A percentile compares a stretch with the other conserved stretches of the same genome.
Conservation (phyloP, 2,797 vertebrate genomes). For the Propithecus deckenii region DNA sequence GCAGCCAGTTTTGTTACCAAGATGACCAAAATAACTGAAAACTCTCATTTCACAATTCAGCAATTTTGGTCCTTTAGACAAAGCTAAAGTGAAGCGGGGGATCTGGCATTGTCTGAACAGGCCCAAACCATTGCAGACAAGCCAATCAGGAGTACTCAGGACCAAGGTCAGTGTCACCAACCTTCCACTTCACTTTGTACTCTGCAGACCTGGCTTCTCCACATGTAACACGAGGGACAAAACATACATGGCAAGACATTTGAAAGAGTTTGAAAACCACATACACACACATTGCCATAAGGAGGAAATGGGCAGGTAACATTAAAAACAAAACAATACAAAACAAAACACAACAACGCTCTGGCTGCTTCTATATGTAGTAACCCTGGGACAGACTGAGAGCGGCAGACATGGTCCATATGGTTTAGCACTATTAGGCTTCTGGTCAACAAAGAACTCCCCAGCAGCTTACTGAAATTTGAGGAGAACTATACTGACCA, state of each 20-base stretch:
- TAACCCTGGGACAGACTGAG: background rate
- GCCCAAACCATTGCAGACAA: background rate
- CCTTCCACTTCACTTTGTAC: conserved; percentile 51
- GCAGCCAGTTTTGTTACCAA: background rate
- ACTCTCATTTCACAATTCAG: background rate
- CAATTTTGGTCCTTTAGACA: conserved; percentile 1
- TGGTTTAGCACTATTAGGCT: background rate
- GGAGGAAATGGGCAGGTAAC: conserved; percentile 57
- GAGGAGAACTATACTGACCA: background rate
- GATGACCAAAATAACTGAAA: conserved; percentile 7
- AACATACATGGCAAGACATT: conserved; percentile 49
- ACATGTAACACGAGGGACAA: conserved; percentile 53
- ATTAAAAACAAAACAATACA: conserved; percentile 19
- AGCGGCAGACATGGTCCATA: accelerated
- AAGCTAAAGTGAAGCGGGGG: conserved; percentile 41
- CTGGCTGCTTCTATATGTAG: background rate
- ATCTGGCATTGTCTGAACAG: background rate
- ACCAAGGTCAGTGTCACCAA: background rate
- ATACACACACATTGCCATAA: background rate
- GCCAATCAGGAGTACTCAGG: background rate
- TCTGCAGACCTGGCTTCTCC: conserved; percentile 48
- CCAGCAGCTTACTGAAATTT: background rate
- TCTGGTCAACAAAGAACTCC: background rate
- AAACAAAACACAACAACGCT: background rate
- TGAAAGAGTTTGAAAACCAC: background rate